Evolutionary conservation across 2,797 vertebrate genomes (phyloP).

Genomic region (Sandelia bainsii): DNA sequence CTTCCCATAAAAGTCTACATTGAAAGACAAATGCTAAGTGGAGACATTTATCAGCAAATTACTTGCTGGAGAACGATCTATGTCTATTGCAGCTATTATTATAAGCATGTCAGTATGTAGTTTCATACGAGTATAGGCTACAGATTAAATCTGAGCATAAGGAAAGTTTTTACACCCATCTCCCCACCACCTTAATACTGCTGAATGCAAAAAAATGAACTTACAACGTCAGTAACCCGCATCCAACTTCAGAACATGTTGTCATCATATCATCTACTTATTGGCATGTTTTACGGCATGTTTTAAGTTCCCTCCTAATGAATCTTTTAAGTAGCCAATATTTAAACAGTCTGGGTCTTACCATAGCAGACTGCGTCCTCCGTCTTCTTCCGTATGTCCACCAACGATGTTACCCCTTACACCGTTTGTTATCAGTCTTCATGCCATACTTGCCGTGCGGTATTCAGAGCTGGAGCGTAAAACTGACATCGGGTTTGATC

Average conservation of each 20-base stretch:
- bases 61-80: not conserved
- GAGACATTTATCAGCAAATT: not conserved
- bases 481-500: slow-evolving; percentile 48
- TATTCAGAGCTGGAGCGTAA: slow-evolving; percentile 43
- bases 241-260: slow-evolving; percentile 51
- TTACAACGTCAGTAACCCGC: not conserved
- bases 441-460: slow-evolving; percentile 45
- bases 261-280: not conserved
- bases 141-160: not conserved
- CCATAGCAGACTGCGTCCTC: slow-evolving; percentile 66
- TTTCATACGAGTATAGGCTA: not conserved
- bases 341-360: slow-evolving; percentile 44
- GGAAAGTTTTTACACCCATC: not conserved
- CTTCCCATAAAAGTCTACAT: not conserved
- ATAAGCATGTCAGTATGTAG: not conserved
- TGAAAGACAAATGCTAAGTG: not conserved
- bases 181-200: not conserved
- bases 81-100: not conserved
- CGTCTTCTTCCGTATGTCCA: slow-evolving; percentile 53
- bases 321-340: not conserved
- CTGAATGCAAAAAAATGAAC: not conserved
- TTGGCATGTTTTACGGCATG: not conserved
- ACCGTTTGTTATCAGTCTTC: slow-evolving; percentile 54
- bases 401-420: slow-evolving; percentile 30
- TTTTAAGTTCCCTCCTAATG: not conserved